phyloP scores from a whole-genome alignment of 2,113 vertebrate species.

The Megaceryle maxima region DNA sequence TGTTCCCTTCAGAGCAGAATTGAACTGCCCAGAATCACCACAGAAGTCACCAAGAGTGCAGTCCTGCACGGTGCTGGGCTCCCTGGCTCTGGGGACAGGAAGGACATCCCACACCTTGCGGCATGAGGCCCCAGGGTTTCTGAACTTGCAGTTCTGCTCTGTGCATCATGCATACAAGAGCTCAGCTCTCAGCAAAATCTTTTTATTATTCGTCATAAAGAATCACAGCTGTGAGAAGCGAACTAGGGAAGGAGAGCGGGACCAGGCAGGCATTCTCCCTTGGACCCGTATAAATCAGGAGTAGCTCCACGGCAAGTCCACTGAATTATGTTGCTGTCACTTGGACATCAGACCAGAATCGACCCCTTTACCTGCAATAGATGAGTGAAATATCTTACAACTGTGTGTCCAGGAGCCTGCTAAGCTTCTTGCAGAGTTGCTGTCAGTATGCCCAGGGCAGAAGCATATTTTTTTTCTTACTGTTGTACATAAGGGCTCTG shows the following conservation, averaged over 20 bases:
- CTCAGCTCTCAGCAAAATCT: conserved; percentile 41
- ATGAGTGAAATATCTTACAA: background rate
- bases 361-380: background rate
- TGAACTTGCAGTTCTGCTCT: background rate
- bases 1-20: background rate
- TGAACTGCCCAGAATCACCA: background rate
- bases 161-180: background rate
- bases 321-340: background rate
- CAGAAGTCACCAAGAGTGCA: background rate
- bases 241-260: background rate
- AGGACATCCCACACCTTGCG: background rate
- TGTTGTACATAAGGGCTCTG: conserved; percentile 43
- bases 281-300: background rate
- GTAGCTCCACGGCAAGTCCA: background rate
- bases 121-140: background rate
- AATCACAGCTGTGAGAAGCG: background rate
- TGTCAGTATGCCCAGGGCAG: conserved; percentile 33
- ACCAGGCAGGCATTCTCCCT: background rate
- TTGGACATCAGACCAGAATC: background rate
- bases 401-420: background rate
- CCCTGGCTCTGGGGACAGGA: background rate
- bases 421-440: conserved; percentile 19
- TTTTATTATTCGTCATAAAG: conserved; percentile 48
- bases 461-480: conserved; percentile 1
- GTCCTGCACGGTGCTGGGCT: background rate